Evolutionary conservation across 2,113 vertebrate genomes (phyloP).

Genomic region (Puffinus mauretanicus): DNA sequence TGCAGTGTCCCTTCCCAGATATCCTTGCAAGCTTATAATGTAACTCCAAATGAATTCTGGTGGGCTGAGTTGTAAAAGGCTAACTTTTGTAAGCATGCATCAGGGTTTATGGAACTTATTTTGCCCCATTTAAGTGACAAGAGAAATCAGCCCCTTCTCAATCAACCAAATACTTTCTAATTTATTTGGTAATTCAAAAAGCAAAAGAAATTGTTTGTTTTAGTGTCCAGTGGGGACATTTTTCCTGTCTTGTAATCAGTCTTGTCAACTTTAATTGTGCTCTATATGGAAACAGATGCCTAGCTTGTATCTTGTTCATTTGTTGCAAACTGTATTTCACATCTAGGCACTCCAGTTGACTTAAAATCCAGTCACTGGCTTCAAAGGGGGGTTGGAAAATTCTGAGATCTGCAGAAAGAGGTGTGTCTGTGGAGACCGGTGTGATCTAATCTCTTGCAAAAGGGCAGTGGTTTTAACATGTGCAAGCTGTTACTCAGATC

Average conservation of each 20-base stretch:
- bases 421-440: neutral
- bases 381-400: neutral
- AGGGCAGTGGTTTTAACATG: neutral
- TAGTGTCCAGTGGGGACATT: neutral
- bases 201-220: neutral
- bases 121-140: neutral
- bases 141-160: neutral
- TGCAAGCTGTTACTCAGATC: neutral
- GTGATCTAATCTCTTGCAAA: neutral
- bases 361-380: neutral
- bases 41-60: neutral
- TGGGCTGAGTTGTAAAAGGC: neutral
- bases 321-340: neutral
- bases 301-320: neutral
- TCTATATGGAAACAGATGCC: neutral
- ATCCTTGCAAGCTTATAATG: neutral
- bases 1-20: neutral
- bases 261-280: neutral
- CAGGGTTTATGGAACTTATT: neutral
- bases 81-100: neutral
- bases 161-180: neutral
- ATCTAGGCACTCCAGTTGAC: neutral
- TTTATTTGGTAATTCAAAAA: neutral
- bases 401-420: neutral
- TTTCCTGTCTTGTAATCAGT: neutral